Evolutionary conservation across 2,797 vertebrate genomes (phyloP).

Genomic region (Acipenser ruthenus): DNA sequence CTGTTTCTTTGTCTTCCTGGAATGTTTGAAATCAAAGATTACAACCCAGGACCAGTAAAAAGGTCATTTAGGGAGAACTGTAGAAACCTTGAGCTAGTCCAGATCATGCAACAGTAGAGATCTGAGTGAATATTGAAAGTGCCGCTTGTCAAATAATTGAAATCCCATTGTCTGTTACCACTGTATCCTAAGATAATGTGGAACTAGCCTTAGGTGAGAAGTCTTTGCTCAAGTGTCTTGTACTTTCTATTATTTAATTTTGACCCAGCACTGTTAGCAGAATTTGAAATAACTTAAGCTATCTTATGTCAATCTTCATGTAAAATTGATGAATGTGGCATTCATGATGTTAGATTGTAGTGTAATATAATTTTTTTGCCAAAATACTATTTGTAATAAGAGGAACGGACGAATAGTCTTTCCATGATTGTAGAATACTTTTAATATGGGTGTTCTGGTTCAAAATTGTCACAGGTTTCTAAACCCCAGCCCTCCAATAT

Average conservation of each 20-base stretch:
- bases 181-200: slow-evolving; percentile 7
- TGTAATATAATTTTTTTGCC: too few species aligned
- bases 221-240: slow-evolving; percentile 31
- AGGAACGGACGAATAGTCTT: too few species aligned
- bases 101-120: slow-evolving; percentile 23
- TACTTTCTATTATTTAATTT: slow-evolving; percentile 52
- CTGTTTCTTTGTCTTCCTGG: too few species aligned
- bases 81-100: slow-evolving; percentile 20
- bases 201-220: slow-evolving; percentile 42
- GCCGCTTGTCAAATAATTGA: slow-evolving; percentile 16
- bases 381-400: too few species aligned
- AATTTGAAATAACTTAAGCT: slow-evolving; percentile 53
- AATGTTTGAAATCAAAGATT: too few species aligned
- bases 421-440: too few species aligned
- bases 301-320: slow-evolving; percentile 55
- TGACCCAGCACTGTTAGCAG: slow-evolving; percentile 51
- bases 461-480: too few species aligned
- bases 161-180: slow-evolving; percentile 1
- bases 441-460: too few species aligned
- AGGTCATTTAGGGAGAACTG: too few species aligned
- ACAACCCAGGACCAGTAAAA: too few species aligned
- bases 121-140: slow-evolving; percentile 24
- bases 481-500: too few species aligned
- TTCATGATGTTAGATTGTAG: slow-evolving; percentile 2
- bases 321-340: slow-evolving; percentile 66